Evolutionary conservation across 2,113 vertebrate genomes (phyloP).

Genomic region (Mixornis gularis): DNA sequence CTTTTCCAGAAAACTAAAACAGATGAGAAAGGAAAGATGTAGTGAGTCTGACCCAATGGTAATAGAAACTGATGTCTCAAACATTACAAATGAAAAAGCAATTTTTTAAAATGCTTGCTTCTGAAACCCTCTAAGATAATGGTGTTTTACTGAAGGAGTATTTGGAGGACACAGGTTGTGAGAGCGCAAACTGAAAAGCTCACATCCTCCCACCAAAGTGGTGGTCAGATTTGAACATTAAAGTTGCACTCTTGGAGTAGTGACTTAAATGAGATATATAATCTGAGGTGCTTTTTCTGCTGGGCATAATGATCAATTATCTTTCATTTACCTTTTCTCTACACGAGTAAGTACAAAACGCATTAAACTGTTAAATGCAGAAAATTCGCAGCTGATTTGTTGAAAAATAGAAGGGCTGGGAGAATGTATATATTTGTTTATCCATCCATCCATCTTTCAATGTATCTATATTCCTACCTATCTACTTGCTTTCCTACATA

Average conservation of each 20-base stretch:
- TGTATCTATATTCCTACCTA: neutral
- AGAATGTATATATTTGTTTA: neutral
- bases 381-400: conserved; percentile 27
- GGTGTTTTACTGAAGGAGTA: neutral
- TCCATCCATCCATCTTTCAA: neutral
- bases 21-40: neutral
- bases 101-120: neutral
- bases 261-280: conserved; percentile 21
- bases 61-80: neutral
- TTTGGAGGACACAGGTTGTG: neutral
- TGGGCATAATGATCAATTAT: conserved; percentile 29
- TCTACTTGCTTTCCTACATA: neutral
- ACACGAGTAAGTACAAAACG: neutral
- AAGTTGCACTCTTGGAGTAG: neutral
- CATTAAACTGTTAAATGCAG: conserved; percentile 49
- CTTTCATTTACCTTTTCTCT: conserved; percentile 66
- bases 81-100: neutral
- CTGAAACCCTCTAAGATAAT: neutral
- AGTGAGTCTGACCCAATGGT: neutral
- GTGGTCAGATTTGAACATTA: neutral
- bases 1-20: neutral
- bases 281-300: conserved; percentile 12
- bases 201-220: neutral
- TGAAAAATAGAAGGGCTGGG: conserved; percentile 44
- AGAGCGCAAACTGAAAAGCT: neutral